Conservation (phyloP, 2,888 invertebrate genomes). For the Temnothorax unifasciatus region DNA sequence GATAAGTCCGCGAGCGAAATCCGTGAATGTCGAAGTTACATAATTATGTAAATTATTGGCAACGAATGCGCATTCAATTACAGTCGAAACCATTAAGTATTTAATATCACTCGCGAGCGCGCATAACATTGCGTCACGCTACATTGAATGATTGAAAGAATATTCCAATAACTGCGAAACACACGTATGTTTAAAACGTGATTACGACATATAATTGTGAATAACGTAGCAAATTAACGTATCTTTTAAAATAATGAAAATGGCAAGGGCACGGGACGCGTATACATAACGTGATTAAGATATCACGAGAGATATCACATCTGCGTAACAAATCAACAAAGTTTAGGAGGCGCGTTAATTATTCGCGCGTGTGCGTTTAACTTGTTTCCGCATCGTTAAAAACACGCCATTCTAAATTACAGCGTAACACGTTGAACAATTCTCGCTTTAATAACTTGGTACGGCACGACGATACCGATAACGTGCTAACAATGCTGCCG, state of each 20-base stretch:
- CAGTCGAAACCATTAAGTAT: constrained; percentile 38
- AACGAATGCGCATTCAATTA: constrained; percentile 44
- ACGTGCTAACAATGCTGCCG: constrained; percentile 13
- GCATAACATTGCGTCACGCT: not conserved
- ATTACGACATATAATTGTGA: not conserved
- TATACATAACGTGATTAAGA: not conserved
- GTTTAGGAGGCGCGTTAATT: constrained; percentile 13
- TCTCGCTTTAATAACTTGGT: constrained; percentile 14
- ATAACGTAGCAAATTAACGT: not conserved
- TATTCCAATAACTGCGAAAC: not conserved
- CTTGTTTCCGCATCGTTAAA: not conserved
- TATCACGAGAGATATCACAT: not conserved
- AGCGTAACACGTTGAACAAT: not conserved
- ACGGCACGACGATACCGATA: constrained; percentile 4
- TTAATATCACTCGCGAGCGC: constrained; percentile 18
- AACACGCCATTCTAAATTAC: constrained; percentile 10
- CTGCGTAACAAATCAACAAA: not conserved
- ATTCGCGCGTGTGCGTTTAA: not conserved
- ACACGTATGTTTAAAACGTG: too few relatives aligned
- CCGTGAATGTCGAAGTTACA: constrained; percentile 37
- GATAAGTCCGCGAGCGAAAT: constrained; percentile 49
- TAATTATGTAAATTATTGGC: constrained; percentile 52
- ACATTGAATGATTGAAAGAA: constrained; percentile 39
- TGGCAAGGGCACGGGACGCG: not conserved
- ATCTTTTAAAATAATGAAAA: not conserved